phyloP scores from a whole-genome alignment of 1,140 invertebrate genomes.

The Drosophila equinoxialis region DNA sequence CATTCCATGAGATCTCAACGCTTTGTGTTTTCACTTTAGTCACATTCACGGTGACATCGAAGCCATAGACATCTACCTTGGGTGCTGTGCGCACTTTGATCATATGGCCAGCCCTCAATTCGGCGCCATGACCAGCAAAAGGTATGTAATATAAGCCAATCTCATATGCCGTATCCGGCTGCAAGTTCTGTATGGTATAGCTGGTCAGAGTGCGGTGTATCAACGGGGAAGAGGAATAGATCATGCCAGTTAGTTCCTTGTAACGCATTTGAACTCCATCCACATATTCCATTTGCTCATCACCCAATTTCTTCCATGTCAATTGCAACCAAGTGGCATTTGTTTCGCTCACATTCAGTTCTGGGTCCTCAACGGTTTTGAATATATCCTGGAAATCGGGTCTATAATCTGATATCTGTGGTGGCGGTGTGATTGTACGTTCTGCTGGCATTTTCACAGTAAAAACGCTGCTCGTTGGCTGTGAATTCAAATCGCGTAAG shows the following conservation, averaged over 20 bases:
- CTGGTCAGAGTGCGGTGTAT: slow-evolving; percentile 88
- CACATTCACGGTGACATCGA: slow-evolving; percentile 90
- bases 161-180: slow-evolving; percentile 89
- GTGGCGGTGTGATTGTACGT: slow-evolving; percentile 75
- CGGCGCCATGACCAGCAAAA: slow-evolving; percentile 89
- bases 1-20: slow-evolving; percentile 91
- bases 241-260: slow-evolving; percentile 88
- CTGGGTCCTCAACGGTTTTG: slow-evolving; percentile 85
- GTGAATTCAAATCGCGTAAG: slow-evolving; percentile 88
- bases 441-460: slow-evolving; percentile 87
- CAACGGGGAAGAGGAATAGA: slow-evolving; percentile 89
- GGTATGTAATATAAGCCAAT: slow-evolving; percentile 91
- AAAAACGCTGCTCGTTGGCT: slow-evolving; percentile 89
- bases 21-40: slow-evolving; percentile 89
- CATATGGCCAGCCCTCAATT: slow-evolving; percentile 88
- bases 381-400: slow-evolving; percentile 82
- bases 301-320: slow-evolving; percentile 91
- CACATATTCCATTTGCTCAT: slow-evolving; percentile 89
- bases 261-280: slow-evolving; percentile 87
- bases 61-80: slow-evolving; percentile 90
- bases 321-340: slow-evolving; percentile 91
- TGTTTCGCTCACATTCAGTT: slow-evolving; percentile 88
- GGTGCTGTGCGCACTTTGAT: slow-evolving; percentile 86
- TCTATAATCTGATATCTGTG: slow-evolving; percentile 75
- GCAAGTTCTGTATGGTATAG: slow-evolving; percentile 89